Conservation (phyloP, 1,140 invertebrate species). For the Drosophila biarmipes region DNA sequence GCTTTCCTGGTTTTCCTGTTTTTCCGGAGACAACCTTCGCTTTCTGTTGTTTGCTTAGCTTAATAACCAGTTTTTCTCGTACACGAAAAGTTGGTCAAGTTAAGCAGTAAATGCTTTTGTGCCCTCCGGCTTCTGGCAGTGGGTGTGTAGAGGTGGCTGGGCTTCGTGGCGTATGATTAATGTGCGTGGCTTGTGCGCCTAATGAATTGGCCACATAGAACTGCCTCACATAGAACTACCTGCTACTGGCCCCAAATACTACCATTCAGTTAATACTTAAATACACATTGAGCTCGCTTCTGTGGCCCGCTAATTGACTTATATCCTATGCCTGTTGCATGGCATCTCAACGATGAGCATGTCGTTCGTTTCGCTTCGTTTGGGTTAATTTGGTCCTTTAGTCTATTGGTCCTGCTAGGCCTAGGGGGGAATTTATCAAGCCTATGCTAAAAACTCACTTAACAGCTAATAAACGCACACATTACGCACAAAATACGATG, state of each 20-base stretch:
- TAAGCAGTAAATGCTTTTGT: constrained; percentile 69
- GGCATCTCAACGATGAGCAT: constrained; percentile 79
- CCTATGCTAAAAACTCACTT: constrained; percentile 61
- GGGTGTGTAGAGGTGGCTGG: constrained; percentile 5
- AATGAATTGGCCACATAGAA: constrained; percentile 60
- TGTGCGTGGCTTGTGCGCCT: constrained; percentile 50
- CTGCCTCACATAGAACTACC: neutral
- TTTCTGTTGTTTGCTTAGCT: constrained; percentile 63
- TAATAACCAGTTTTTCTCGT: constrained; percentile 78
- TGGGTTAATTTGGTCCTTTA: constrained; percentile 75
- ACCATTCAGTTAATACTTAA: constrained; percentile 75
- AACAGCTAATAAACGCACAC: constrained; percentile 83
- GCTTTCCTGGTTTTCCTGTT: neutral
- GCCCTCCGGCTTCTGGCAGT: constrained; percentile 48
- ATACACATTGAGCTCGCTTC: constrained; percentile 74
- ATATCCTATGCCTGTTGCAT: constrained; percentile 58
- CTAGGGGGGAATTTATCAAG: constrained; percentile 37
- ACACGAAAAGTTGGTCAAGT: constrained; percentile 77
- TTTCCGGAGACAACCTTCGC: too few relatives aligned
- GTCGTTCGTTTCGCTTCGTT: constrained; percentile 54
- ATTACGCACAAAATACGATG: constrained; percentile 40
- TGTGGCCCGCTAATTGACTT: constrained; percentile 73
- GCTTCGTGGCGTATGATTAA: constrained; percentile 72
- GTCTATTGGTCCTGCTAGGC: constrained; percentile 73
- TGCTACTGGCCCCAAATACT: constrained; percentile 64